These are phyloP conservation scores for Acholoe squamosa DNA, from an alignment of 2,888 invertebrate genomes.

Conservation along the genomic window DNA sequence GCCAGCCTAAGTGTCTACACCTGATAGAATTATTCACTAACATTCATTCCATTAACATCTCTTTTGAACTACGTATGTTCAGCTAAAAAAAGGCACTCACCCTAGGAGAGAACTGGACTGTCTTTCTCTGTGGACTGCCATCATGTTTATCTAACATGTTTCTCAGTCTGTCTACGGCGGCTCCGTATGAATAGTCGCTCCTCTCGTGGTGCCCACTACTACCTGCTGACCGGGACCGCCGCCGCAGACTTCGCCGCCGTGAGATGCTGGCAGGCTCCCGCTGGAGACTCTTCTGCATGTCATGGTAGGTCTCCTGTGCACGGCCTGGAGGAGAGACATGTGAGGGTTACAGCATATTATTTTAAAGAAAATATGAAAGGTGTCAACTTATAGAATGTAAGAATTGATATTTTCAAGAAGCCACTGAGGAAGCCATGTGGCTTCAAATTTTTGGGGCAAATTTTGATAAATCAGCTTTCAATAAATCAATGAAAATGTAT, in stretches of 20 bases:
- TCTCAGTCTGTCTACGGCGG: conserved; percentile 65
- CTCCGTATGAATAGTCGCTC: conserved; percentile 69
- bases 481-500: not conserved
- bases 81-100: too few species aligned
- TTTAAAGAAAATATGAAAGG: too few species aligned
- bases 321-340: conserved; percentile 48
- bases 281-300: conserved; percentile 8
- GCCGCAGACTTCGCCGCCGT: not conserved
- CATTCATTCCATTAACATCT: too few species aligned
- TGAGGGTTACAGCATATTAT: not conserved
- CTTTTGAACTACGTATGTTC: too few species aligned
- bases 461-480: not conserved
- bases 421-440: too few species aligned
- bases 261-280: not conserved
- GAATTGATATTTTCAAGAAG: not conserved
- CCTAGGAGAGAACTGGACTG: conserved; percentile 63
- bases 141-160: conserved; percentile 64
- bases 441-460: too few species aligned
- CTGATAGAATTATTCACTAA: too few species aligned
- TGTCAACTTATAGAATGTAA: not conserved
- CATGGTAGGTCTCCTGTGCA: conserved; percentile 50
- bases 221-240: conserved; percentile 4
- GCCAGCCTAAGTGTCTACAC: too few species aligned
- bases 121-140: conserved; percentile 36
- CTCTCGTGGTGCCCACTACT: conserved; percentile 62